Evolutionary conservation across 1,140 invertebrate species (phyloP).

Genomic region (Drosophila kepulauana): DNA sequence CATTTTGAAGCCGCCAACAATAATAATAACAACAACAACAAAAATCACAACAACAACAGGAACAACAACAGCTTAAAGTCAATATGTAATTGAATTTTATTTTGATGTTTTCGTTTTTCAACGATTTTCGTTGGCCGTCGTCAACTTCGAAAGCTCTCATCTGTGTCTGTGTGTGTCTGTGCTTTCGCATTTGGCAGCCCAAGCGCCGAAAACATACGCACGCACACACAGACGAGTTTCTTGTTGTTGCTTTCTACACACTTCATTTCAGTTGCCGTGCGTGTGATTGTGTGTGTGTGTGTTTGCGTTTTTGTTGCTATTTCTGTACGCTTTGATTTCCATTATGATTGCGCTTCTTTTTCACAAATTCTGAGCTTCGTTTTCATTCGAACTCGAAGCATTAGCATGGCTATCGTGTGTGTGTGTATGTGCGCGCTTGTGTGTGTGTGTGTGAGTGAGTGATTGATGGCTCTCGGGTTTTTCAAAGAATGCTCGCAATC

Average conservation of each 20-base stretch:
- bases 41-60: constrained; percentile 29
- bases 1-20: constrained; percentile 69
- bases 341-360: constrained; percentile 56
- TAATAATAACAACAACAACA: constrained; percentile 36
- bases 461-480: constrained; percentile 68
- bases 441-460: constrained; percentile 44
- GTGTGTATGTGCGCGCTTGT: constrained; percentile 8
- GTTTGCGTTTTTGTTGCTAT: constrained; percentile 43
- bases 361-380: constrained; percentile 64
- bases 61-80: constrained; percentile 54
- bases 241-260: constrained; percentile 67
- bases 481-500: constrained; percentile 66
- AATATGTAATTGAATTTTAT: constrained; percentile 75
- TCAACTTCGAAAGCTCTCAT: constrained; percentile 50
- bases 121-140: constrained; percentile 60
- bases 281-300: constrained; percentile 23
- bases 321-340: constrained; percentile 55
- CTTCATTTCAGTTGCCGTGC: constrained; percentile 51
- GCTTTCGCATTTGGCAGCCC: constrained; percentile 34
- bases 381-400: constrained; percentile 76
- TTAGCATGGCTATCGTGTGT: constrained; percentile 54
- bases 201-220: constrained; percentile 26
- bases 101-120: constrained; percentile 59
- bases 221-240: constrained; percentile 15
- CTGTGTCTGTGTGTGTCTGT: background rate